Conservation (phyloP, 2,797 vertebrate genomes). For the Sandelia bainsii region DNA sequence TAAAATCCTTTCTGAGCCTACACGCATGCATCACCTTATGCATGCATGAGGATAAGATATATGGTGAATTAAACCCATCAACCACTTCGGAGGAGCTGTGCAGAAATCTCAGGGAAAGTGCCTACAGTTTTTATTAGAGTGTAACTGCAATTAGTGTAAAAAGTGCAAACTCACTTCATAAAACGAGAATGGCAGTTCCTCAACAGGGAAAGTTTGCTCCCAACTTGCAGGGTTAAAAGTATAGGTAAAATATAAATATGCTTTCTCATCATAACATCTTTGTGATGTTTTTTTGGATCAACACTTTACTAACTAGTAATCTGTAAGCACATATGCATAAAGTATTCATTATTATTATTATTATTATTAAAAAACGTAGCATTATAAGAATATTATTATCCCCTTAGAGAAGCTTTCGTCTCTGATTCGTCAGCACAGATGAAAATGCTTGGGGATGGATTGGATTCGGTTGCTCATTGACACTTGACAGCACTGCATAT, state of each 20-base stretch:
- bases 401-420: neutral
- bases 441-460: neutral
- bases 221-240: slow-evolving; percentile 8
- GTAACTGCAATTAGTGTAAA: neutral
- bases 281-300: neutral
- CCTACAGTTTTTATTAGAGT: slow-evolving; percentile 5
- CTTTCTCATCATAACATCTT: neutral
- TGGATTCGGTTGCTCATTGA: slow-evolving; percentile 6
- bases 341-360: too few relatives aligned
- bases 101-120: slow-evolving; percentile 32
- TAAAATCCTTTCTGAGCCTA: neutral
- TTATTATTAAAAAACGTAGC: neutral
- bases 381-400: neutral
- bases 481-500: slow-evolving; percentile 5
- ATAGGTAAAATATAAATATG: neutral
- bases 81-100: slow-evolving; percentile 10
- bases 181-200: neutral
- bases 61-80: neutral
- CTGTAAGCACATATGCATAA: neutral
- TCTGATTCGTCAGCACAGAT: neutral
- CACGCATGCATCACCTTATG: neutral
- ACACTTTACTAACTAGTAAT: neutral
- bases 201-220: neutral
- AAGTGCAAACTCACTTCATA: slow-evolving; percentile 19
- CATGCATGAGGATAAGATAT: neutral